Evolutionary conservation across 2,888 invertebrate species (phyloP), one percentile per base, ranked within the genome.

Genomic region (Drosophila paramelanica): DNA sequence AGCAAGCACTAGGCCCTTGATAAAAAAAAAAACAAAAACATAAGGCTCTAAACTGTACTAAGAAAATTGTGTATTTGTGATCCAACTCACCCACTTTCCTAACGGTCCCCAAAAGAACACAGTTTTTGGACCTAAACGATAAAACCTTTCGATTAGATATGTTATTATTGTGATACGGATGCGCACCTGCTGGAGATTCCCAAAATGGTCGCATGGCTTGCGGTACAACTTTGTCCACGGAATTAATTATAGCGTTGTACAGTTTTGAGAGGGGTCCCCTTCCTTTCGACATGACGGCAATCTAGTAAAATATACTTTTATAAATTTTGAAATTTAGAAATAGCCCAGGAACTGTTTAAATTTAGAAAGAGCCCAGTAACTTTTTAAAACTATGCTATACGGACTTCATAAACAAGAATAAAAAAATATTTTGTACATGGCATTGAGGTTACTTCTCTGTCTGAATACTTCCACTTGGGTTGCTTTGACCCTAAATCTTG

Each of bases 81-180:
- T 14, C 5, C 13, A 1, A 52, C 73, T 72, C 60, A 89, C 90
- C 89, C 90, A 90, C 62, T 90, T 90, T 7, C 87, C 79, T 0
- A 87, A 0, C 0, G 90, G 90, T 0, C 70, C 90, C 90, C 90
- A 90, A 33, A 90, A 90, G 49, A 90, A 90, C 6, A 90, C 77
- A 0, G 90, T 90, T 46, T 79, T 81, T 0, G 90, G 90, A 5
- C 90, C 89, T 89, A n/a, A 5, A 8, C 4, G 1, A 1, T 2
- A 13, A 39, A 10, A 1, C 6, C 5, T 4, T 2, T 3, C 3
- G 7, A 13, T 64, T 31, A 14, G 8, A 27, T 0, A 43, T 0
- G 6, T 1, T 5, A n/a, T 3, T 5, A 43, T 41, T 56, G 7
- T 0, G 17, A 2, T 27, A 0, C 31, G 5, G 7, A 17, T 1